These are phyloP conservation scores for Drosophila leonis DNA, from an alignment of 2,888 invertebrate species.

Conservation along the genomic window DNA sequence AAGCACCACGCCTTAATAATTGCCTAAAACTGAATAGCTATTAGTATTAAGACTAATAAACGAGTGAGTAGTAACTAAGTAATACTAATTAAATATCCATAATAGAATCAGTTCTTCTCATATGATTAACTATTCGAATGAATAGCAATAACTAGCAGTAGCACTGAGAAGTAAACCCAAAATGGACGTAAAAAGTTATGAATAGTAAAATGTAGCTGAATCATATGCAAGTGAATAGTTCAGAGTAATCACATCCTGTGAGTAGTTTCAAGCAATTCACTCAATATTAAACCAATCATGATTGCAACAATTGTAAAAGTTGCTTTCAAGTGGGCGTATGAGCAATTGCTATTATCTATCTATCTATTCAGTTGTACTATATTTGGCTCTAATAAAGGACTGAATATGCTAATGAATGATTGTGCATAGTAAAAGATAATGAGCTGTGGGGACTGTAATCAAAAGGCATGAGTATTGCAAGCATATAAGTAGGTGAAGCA, in stretches of 20 bases:
- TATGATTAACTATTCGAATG: background rate
- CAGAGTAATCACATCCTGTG: background rate
- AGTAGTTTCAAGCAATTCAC: background rate
- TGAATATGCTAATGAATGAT: background rate
- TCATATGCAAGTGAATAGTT: background rate
- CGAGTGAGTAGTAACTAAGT: background rate
- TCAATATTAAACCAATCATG: conserved; percentile 10
- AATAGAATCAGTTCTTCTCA: background rate
- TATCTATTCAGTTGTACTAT: background rate
- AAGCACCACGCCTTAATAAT: background rate
- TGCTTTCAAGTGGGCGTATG: conserved; percentile 30
- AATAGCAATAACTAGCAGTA: background rate
- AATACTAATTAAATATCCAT: background rate
- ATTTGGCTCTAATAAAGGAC: background rate
- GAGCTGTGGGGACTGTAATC: background rate
- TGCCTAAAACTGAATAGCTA: background rate
- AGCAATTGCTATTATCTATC: conserved; percentile 33
- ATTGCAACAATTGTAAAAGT: conserved; percentile 12
- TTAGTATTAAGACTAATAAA: background rate
- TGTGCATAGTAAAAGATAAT: background rate
- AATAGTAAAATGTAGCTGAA: background rate
- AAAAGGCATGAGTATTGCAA: background rate
- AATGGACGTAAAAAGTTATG: background rate
- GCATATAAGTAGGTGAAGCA: background rate
- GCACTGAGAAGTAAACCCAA: background rate